Evolutionary conservation across 2,888 invertebrate species (phyloP).

Genomic region (Harmothoe impar): DNA sequence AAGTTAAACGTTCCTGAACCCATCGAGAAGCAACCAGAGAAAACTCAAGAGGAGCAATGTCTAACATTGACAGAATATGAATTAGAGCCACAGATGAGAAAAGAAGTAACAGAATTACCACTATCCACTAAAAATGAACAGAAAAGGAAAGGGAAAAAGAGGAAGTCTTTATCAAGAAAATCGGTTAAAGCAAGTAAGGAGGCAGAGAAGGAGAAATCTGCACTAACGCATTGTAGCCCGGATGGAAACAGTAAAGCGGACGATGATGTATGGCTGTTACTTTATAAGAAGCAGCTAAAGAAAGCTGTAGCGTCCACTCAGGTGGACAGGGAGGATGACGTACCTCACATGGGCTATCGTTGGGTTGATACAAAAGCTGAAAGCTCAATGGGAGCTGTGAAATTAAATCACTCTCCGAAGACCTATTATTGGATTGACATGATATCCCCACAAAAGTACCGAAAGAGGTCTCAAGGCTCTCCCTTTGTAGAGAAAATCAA

Average conservation of each 20-base stretch:
- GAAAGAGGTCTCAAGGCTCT: constrained; percentile 9
- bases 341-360: neutral
- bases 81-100: neutral
- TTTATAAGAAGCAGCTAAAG: neutral
- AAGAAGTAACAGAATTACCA: neutral
- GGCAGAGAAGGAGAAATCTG: neutral
- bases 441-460: neutral
- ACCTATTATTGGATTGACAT: no score
- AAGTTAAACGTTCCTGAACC: neutral
- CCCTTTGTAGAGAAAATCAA: neutral
- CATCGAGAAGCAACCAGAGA: neutral
- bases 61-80: no score
- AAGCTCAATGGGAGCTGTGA: neutral
- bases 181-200: neutral
- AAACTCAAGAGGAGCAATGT: neutral
- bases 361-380: neutral
- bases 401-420: constrained; percentile 30
- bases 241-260: constrained; percentile 53
- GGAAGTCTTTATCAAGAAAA: constrained; percentile 17
- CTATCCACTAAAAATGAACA: neutral
- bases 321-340: constrained; percentile 10
- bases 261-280: constrained; percentile 44
- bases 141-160: neutral
- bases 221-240: no score
- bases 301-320: neutral